A percentile compares a stretch with the other conserved stretches of the same genome.
Conservation (phyloP, 2,888 invertebrate genomes). For the Pheosia gnoma region DNA sequence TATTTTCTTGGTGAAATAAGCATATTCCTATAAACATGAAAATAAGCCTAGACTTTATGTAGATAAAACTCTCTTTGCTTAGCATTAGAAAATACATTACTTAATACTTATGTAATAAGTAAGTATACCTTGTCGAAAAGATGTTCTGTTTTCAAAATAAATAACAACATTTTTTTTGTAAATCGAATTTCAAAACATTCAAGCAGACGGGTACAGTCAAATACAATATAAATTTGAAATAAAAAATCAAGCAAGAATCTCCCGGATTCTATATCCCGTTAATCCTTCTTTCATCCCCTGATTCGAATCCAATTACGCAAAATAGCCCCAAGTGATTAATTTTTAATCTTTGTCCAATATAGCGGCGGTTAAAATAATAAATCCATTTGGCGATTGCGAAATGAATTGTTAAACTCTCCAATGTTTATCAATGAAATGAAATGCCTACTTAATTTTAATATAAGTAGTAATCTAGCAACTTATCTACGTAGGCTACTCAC, state of each 20-base stretch:
- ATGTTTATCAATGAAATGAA: too few relatives aligned
- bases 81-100: too few relatives aligned
- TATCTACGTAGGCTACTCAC: too few relatives aligned
- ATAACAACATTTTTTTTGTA: too few relatives aligned
- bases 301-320: conserved; percentile 52
- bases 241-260: conserved; percentile 25
- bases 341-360: conserved; percentile 43
- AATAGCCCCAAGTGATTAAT: conserved; percentile 44
- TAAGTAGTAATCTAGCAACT: too few relatives aligned
- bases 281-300: conserved; percentile 41
- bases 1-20: background rate
- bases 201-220: conserved; percentile 11
- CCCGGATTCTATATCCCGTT: conserved; percentile 28
- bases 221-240: conserved; percentile 35
- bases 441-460: too few relatives aligned
- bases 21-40: background rate
- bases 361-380: conserved; percentile 20
- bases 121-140: too few relatives aligned
- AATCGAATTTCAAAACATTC: too few relatives aligned
- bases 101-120: too few relatives aligned
- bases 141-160: too few relatives aligned
- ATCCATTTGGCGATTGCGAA: conserved; percentile 10
- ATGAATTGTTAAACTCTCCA: background rate
- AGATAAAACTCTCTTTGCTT: too few relatives aligned
- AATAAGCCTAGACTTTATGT: too few relatives aligned